Conservation (phyloP, 2,888 invertebrate species). For the Drosophila differens region DNA sequence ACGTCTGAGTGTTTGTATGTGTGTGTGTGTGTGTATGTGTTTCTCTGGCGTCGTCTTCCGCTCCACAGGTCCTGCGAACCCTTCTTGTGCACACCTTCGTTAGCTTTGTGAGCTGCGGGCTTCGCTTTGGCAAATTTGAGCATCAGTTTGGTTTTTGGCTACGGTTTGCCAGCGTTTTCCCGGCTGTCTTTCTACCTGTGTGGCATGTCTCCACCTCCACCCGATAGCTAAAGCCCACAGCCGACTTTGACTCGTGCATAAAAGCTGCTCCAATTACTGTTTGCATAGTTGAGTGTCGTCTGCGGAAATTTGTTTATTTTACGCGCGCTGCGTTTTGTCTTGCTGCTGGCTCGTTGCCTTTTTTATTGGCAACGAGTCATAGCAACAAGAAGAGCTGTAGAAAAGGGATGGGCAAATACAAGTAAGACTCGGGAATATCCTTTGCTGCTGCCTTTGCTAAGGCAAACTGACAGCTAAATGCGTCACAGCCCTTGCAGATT, state of each 20-base stretch:
- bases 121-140: constrained; percentile 59
- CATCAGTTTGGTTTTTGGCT: constrained; percentile 67
- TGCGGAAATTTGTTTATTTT: constrained; percentile 79
- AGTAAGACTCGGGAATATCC: constrained; percentile 44
- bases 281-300: constrained; percentile 81
- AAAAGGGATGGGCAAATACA: constrained; percentile 6
- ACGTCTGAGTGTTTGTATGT: background rate
- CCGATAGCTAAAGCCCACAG: constrained; percentile 9
- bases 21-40: background rate
- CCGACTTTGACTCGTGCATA: constrained; percentile 45
- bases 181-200: constrained; percentile 44
- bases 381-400: constrained; percentile 11
- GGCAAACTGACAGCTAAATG: constrained; percentile 78
- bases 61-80: constrained; percentile 45
- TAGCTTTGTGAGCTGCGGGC: constrained; percentile 52
- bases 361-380: constrained; percentile 58
- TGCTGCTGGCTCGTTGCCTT: constrained; percentile 48
- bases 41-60: constrained; percentile 39
- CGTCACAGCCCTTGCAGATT: constrained; percentile 75
- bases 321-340: constrained; percentile 78
- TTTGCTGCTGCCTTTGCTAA: constrained; percentile 51
- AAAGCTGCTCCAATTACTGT: constrained; percentile 80
- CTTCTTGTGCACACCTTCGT: constrained; percentile 45
- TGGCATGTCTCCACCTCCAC: constrained; percentile 10
- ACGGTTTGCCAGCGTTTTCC: constrained; percentile 61